A percentile compares a stretch with the other conserved stretches of the same genome.
Conservation (phyloP, 2,888 invertebrate genomes). For the Tromatobia lineatoria region DNA sequence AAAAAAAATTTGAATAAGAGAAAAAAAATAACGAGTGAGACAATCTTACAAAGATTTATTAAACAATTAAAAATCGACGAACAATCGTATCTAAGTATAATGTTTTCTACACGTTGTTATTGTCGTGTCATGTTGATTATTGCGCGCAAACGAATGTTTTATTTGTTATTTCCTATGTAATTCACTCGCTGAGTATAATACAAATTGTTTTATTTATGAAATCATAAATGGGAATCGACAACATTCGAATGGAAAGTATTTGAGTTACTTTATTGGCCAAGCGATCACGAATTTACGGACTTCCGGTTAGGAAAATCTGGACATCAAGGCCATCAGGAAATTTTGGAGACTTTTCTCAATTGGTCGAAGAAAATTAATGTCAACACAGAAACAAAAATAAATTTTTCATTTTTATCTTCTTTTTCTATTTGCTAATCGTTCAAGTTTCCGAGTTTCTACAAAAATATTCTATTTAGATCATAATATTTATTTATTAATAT, state of each 20-base stretch:
- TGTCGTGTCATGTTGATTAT: slow-evolving; percentile 38
- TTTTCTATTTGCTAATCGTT: too few species aligned
- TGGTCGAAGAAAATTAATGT: too few species aligned
- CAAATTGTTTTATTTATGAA: slow-evolving; percentile 7
- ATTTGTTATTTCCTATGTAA: slow-evolving; percentile 47
- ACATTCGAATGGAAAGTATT: not conserved
- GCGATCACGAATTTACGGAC: too few species aligned
- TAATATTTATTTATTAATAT: too few species aligned
- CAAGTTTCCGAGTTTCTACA: too few species aligned
- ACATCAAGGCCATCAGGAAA: too few species aligned
- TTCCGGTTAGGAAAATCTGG: too few species aligned
- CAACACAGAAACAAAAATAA: too few species aligned
- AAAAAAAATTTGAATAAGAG: not conserved
- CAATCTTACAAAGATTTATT: slow-evolving; percentile 46
- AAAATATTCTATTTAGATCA: too few species aligned
- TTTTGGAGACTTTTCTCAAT: too few species aligned
- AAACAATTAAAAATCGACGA: slow-evolving; percentile 19
- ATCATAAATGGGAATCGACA: not conserved
- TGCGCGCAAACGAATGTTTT: slow-evolving; percentile 44
- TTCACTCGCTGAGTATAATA: slow-evolving; percentile 38
- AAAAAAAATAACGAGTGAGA: not conserved
- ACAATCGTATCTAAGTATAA: slow-evolving; percentile 15
- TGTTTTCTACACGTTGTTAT: slow-evolving; percentile 52
- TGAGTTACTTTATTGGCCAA: too few species aligned
- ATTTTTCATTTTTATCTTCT: too few species aligned